A percentile compares a stretch with the other conserved stretches of the same genome.
Conservation (phyloP, 1,140 invertebrate genomes). For the Sesamia nonagrioides region DNA sequence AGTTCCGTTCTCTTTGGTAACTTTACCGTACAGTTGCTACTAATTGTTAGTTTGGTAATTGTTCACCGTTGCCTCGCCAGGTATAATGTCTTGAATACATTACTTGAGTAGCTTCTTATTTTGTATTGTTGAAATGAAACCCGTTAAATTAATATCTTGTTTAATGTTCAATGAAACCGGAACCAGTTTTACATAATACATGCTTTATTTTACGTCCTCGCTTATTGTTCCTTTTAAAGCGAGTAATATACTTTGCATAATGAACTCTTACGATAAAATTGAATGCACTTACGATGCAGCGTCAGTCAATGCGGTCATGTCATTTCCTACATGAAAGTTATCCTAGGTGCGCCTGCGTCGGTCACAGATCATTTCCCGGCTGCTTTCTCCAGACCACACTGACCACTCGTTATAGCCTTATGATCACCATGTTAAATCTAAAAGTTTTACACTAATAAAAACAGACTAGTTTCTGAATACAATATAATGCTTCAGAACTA, state of each 20-base stretch:
- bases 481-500: background rate
- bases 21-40: constrained; percentile 18
- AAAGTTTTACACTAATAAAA: constrained; percentile 10
- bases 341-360: constrained; percentile 16
- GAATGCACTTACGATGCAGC: background rate
- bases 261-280: constrained; percentile 4
- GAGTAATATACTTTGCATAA: constrained; percentile 4
- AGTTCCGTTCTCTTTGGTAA: constrained; percentile 38
- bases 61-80: constrained; percentile 13
- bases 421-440: constrained; percentile 1
- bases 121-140: background rate
- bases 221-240: background rate
- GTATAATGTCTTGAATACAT: constrained; percentile 12
- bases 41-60: constrained; percentile 41
- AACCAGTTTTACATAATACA: background rate
- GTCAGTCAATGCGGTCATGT: constrained; percentile 21
- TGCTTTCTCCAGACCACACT: constrained; percentile 50
- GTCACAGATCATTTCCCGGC: constrained; percentile 51
- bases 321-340: constrained; percentile 41
- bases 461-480: background rate
- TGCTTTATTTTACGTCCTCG: background rate
- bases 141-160: background rate
- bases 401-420: constrained; percentile 39
- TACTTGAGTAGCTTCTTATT: background rate
- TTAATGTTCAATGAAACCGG: background rate